A percentile compares a stretch with the other conserved stretches of the same genome.
phyloP scores from a whole-genome alignment of 2,888 invertebrate genomes.

The Periphyllus acericola region DNA sequence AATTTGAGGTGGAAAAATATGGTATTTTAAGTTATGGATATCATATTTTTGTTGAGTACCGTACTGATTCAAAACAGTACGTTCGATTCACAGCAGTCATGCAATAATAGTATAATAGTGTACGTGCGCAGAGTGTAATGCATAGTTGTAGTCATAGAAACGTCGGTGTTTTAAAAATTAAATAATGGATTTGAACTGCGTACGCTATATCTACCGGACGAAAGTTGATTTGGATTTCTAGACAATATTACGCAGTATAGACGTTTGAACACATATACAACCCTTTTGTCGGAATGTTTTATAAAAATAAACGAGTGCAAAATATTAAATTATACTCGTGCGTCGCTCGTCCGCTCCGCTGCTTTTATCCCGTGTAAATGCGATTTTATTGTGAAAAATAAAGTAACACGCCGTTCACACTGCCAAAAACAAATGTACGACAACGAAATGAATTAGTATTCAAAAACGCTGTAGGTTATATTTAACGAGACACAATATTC shows the following conservation, averaged over 20 bases:
- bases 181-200: neutral
- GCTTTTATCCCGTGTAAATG: neutral
- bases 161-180: too few species aligned
- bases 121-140: too few species aligned
- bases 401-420: constrained; percentile 17
- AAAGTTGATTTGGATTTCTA: neutral
- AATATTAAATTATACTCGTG: neutral
- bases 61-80: too few species aligned
- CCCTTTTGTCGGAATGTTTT: neutral
- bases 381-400: constrained; percentile 3
- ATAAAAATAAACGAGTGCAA: neutral
- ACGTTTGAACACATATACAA: neutral
- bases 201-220: neutral
- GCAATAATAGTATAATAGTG: too few species aligned
- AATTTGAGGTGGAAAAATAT: too few species aligned
- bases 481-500: constrained; percentile 6
- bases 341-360: neutral
- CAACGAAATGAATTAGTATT: constrained; percentile 22
- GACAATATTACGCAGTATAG: neutral
- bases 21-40: too few species aligned
- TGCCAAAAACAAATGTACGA: constrained; percentile 29
- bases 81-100: too few species aligned
- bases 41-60: too few species aligned
- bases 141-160: too few species aligned
- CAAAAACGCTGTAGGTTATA: constrained; percentile 6